Base-by-base conservation (phyloP, 2,113 vertebrate species). In the Natator depressus region DNA sequence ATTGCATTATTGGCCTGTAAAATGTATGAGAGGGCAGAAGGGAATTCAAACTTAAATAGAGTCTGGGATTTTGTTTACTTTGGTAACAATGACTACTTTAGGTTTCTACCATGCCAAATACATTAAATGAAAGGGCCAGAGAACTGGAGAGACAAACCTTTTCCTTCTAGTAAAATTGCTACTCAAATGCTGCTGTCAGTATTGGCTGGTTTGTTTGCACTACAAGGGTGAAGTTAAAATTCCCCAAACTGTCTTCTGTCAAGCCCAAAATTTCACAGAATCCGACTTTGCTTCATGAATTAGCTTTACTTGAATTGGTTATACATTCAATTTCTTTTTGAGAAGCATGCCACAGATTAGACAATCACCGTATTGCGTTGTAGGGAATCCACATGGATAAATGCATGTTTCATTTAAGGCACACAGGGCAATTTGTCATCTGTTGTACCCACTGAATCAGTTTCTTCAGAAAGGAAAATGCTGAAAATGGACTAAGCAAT, bases 1-100 rank as follows among this genome's bases (percentile, higher is more conserved):
- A 79, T 75, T 95, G 62, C 55, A 10, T 87, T 83, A 80, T 49
- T 88, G 87, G 69, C 82, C 85, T 69, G 53, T 86, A 65, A 4
- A 85, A 90, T 62, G 88, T 90, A 78, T 84, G 94, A 94, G 85
- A 53, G 82, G 87, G 80, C 90, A 78, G 85, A 87, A 82, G 89
- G 38, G 89, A 94, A 92, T 89, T 86, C 7, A 1, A 53, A 53
- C 16, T 27, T 7, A 78, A 27, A 24, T 38, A 59, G 24, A 82
- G 59, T 55, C 4, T 6, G 38, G 54, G 51, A 75, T n/a, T 92
- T 88, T 84, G 4, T 35, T 25, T 19, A 12, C 11, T 94, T 62
- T 31, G 35, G 90, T 42, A 96, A 62, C 27, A 90, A 0, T 10
- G 53, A 57, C n/a, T 51, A 90, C 78, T 89, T 79, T 50, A 51